Evolutionary conservation across 53 echinoderm and acorn worm species (phyloP).

Genomic region (Patiria pectinifera): DNA sequence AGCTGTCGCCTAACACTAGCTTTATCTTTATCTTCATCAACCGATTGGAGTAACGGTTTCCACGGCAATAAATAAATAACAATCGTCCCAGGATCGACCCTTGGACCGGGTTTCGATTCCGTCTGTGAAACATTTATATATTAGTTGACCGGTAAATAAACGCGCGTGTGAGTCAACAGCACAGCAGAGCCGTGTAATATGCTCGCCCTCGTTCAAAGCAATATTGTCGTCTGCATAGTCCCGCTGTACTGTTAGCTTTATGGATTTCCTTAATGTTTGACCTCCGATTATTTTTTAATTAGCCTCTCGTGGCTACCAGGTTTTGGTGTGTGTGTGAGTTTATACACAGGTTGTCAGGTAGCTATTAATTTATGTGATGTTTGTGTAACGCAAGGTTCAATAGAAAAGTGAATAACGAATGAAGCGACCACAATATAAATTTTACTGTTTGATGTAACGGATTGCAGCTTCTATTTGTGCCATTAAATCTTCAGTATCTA

Average conservation of each 20-base stretch:
- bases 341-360: not conserved
- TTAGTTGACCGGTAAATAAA: not conserved
- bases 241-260: not conserved
- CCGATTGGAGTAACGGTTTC: not conserved
- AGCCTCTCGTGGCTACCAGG: not conserved
- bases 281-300: not conserved
- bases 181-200: not conserved
- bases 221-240: not conserved
- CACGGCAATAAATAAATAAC: not conserved
- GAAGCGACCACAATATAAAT: too few relatives aligned
- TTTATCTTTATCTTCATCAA: constrained; percentile 12
- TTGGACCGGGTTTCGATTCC: not conserved
- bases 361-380: too few relatives aligned
- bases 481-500: too few relatives aligned
- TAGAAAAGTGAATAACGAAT: too few relatives aligned
- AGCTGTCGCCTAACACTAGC: not conserved
- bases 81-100: not conserved
- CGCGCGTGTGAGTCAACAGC: not conserved
- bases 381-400: too few relatives aligned
- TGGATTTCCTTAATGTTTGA: not conserved
- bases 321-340: not conserved
- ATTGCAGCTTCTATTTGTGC: too few relatives aligned
- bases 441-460: too few relatives aligned
- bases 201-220: not conserved
- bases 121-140: not conserved